Evolutionary conservation across 92 coral and sea anemone genomes (phyloP).

Genomic region (Anthopleura xanthogrammica): DNA sequence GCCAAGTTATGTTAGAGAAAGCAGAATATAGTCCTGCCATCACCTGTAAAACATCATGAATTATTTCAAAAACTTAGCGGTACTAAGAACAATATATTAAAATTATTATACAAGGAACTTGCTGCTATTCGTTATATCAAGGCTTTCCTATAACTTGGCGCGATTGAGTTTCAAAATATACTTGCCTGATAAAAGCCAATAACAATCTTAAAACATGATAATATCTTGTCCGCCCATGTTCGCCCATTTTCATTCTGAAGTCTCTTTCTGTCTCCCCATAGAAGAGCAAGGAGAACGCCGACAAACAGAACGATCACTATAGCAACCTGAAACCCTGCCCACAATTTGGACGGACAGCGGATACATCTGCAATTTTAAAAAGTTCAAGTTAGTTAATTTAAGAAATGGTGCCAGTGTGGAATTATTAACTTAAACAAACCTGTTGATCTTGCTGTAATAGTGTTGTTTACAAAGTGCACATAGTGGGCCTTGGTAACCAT

Average conservation of each 20-base stretch:
- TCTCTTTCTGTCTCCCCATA: constrained; percentile 47
- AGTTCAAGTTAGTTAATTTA: not conserved
- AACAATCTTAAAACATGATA: constrained; percentile 55
- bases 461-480: constrained; percentile 25
- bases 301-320: constrained; percentile 43
- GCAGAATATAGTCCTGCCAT: constrained; percentile 32
- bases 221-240: constrained; percentile 49
- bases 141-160: too few relatives aligned
- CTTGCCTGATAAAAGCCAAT: not conserved
- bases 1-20: too few relatives aligned
- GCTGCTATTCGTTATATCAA: too few relatives aligned
- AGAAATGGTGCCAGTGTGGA: too few relatives aligned
- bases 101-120: too few relatives aligned
- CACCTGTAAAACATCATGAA: constrained; percentile 7
- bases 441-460: constrained; percentile 34
- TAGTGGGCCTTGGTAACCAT: constrained; percentile 49
- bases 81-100: too few relatives aligned
- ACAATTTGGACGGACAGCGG: constrained; percentile 28
- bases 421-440: not conserved
- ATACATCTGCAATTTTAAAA: constrained; percentile 19
- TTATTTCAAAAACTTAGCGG: too few relatives aligned
- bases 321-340: constrained; percentile 27
- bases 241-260: constrained; percentile 34
- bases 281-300: constrained; percentile 36
- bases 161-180: too few relatives aligned